Base-by-base conservation (phyloP, 1,140 invertebrate species). In the Ctenoplectra terminalis region DNA sequence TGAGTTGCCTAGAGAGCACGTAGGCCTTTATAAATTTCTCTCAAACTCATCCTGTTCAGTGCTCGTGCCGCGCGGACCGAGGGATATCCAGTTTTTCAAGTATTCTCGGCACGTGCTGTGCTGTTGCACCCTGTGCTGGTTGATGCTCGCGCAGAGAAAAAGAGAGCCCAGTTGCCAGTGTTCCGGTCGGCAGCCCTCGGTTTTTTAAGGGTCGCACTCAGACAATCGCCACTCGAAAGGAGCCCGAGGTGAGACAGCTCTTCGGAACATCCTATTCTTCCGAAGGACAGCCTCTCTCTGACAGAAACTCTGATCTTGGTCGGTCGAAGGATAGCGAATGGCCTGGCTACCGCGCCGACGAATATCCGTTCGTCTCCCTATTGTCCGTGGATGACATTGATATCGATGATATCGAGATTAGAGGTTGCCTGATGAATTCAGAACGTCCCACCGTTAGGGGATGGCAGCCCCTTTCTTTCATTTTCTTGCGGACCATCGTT, bases 11-110 rank as follows among this genome's bases (percentile, higher is more conserved):
- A 58, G 78, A 88, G 88, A 89, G 89, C 90, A 92, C 91, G 87
- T 90, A 91, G 90, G 89, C 91, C 87, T 93, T 93, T 92, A 92
- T 92, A 93, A 93, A 93, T 93, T 93, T 92, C 84, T 81, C 86
- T 81, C 67, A 77, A 87, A 83, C 85, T 87, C 85, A 83, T 87
- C 80, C 84, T 48, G 48, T 20, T 26, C 50, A 31, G n/a, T n/a
- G 23, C 15, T 76, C 20, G 58, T 61, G 67, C 37, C 64, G 29
- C 64, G 20, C 79, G 69, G 54, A 67, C 67, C 50, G 60, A 87
- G 86, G 84, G 87, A 43, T 73, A 83, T 88, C 85, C 89, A 87
- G 79, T 88, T 81, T 88, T 87, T 88, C 84, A 83, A 90, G 88
- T 83, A 92, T 92, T 89, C 87, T 88, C 77, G 86, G 91, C 91